Evolutionary conservation across 2,888 invertebrate species (phyloP).

Genomic region (Linnaemya tessellans): DNA sequence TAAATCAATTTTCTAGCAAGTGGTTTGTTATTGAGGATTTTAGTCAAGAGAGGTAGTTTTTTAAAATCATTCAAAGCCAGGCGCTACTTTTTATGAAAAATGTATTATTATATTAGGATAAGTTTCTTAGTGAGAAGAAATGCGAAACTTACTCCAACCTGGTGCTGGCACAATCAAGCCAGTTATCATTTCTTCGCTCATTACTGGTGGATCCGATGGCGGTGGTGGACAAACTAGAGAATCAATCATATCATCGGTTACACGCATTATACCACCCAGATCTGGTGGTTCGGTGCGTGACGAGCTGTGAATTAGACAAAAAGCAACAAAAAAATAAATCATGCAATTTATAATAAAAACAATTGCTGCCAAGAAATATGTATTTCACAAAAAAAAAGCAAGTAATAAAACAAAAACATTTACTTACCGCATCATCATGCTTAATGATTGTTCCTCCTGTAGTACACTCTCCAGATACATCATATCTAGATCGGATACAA

Average conservation of each 20-base stretch:
- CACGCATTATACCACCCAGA: constrained; percentile 90
- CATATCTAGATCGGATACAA: constrained; percentile 99
- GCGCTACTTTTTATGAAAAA: too few relatives aligned
- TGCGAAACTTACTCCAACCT: constrained; percentile 92
- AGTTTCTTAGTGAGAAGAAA: neutral
- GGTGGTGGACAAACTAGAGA: constrained; percentile 98
- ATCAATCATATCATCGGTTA: constrained; percentile 98
- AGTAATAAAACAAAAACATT: neutral
- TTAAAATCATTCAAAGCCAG: too few relatives aligned
- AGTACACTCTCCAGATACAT: constrained; percentile 98
- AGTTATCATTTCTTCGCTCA: constrained; percentile 97
- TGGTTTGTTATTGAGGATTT: too few relatives aligned
- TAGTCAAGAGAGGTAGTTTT: too few relatives aligned
- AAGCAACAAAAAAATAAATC: neutral
- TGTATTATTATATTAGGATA: too few relatives aligned
- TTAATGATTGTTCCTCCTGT: constrained; percentile 96
- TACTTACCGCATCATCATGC: constrained; percentile 96
- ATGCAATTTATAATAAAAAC: neutral
- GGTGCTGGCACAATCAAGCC: constrained; percentile 98
- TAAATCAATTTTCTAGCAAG: too few relatives aligned
- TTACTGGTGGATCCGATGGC: constrained; percentile 95
- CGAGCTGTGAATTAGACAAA: constrained; percentile 84
- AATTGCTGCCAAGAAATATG: neutral
- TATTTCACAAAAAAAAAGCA: neutral
- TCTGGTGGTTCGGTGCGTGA: constrained; percentile 92